phyloP scores from a whole-genome alignment of 2,113 vertebrate species.

The Neogobius melanostomus region DNA sequence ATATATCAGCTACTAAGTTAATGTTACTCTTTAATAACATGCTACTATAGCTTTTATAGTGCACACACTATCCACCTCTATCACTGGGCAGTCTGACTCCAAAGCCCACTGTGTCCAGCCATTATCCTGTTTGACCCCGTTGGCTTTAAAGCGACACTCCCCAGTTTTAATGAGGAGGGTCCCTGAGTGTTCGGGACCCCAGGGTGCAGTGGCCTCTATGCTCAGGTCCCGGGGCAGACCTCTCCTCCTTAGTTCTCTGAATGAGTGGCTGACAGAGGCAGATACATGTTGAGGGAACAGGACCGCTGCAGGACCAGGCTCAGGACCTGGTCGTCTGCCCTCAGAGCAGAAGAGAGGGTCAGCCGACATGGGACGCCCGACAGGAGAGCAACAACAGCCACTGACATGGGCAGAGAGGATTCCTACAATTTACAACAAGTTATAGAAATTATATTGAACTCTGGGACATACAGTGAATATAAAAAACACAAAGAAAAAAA shows the following conservation, averaged over 20 bases:
- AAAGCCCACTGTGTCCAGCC: constrained; percentile 65
- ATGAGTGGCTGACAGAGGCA: constrained; percentile 73
- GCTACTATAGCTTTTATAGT: neutral
- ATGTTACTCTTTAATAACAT: neutral
- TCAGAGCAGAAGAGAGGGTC: constrained; percentile 63
- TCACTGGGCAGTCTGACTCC: constrained; percentile 68
- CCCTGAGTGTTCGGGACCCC: constrained; percentile 44
- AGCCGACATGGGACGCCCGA: constrained; percentile 49
- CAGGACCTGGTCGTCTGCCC: constrained; percentile 60
- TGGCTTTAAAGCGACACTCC: constrained; percentile 70
- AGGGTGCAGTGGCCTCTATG: constrained; percentile 50
- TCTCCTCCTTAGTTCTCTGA: constrained; percentile 55
- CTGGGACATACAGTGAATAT: neutral
- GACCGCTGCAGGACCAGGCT: constrained; percentile 67
- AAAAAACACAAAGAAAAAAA: neutral
- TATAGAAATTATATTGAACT: neutral
- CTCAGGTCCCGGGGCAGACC: constrained; percentile 72
- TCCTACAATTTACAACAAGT: constrained; percentile 52
- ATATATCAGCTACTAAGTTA: neutral
- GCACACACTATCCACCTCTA: constrained; percentile 54
- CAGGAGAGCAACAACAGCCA: constrained; percentile 66
- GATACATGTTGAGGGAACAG: constrained; percentile 63
- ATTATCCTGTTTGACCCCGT: constrained; percentile 36
- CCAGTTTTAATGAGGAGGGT: constrained; percentile 72
- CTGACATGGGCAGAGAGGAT: constrained; percentile 60